Evolutionary conservation across 2,888 invertebrate species (phyloP).

Genomic region (Tiliacea aurago): DNA sequence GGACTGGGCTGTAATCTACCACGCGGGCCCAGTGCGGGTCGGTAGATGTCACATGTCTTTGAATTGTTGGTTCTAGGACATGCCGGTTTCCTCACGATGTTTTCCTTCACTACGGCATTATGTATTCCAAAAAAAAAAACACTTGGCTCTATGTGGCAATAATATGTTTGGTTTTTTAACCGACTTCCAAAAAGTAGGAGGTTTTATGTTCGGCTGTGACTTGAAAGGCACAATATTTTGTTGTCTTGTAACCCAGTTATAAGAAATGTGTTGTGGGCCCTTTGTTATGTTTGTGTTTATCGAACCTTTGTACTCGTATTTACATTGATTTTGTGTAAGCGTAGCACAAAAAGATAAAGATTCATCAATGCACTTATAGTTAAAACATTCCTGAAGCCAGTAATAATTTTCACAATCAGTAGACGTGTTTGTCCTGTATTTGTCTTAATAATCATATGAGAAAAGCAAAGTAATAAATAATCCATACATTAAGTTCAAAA

Average conservation of each 20-base stretch:
- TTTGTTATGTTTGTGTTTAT: background rate
- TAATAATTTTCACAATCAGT: constrained; percentile 65
- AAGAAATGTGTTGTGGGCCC: background rate
- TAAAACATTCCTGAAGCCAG: constrained; percentile 73
- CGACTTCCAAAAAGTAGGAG: no score
- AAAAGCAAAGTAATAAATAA: constrained; percentile 68
- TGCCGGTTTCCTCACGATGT: no score
- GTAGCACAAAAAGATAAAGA: background rate
- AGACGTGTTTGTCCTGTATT: constrained; percentile 35
- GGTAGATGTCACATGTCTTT: no score
- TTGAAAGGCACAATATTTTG: background rate
- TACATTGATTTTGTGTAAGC: background rate
- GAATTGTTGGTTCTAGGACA: no score
- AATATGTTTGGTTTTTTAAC: no score
- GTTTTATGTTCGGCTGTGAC: no score
- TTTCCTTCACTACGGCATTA: background rate
- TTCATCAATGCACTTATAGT: constrained; percentile 6
- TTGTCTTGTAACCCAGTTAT: background rate
- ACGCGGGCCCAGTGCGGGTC: no score
- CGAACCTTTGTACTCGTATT: background rate
- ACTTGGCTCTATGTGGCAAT: background rate
- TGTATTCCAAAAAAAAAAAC: background rate
- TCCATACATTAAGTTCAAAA: background rate
- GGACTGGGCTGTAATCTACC: no score
- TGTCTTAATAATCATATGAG: constrained; percentile 72